These are phyloP conservation scores for Ischnus inquisitorius DNA, from an alignment of 2,888 invertebrate species.

Conservation along the genomic window DNA sequence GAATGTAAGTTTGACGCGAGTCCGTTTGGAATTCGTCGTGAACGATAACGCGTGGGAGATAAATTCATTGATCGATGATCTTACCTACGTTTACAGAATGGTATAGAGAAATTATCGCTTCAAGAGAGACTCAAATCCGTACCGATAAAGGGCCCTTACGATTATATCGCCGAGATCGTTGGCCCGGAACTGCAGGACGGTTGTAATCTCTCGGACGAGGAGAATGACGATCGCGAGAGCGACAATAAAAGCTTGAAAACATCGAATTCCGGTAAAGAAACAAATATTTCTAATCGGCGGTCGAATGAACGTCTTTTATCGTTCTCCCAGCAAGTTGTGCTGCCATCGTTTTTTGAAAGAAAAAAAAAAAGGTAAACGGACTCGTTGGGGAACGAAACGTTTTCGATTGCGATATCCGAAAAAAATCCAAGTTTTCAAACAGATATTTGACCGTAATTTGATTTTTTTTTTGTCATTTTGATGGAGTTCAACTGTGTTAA, in stretches of 20 bases:
- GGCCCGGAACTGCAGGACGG: constrained; percentile 84
- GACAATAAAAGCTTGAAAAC: constrained; percentile 80
- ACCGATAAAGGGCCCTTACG: constrained; percentile 81
- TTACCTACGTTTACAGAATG: constrained; percentile 74
- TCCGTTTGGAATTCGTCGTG: background rate
- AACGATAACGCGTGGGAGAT: background rate
- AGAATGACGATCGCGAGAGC: constrained; percentile 81
- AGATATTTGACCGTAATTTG: no score
- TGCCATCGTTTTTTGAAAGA: no score
- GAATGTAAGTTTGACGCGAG: constrained; percentile 81
- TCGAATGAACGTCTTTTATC: no score
- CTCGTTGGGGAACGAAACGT: no score
- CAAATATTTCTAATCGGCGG: background rate
- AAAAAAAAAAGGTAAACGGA: no score
- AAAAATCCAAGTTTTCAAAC: no score
- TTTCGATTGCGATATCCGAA: no score
- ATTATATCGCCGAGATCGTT: constrained; percentile 84
- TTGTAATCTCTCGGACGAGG: constrained; percentile 84
- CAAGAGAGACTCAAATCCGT: constrained; percentile 82
- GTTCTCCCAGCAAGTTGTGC: no score
- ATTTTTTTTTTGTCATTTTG: no score
- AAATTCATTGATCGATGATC: background rate
- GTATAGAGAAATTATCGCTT: constrained; percentile 80
- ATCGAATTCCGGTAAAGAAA: constrained; percentile 80
- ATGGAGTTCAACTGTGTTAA: no score